These are phyloP conservation scores for Hemicentrotus pulcherrimus DNA, from an alignment of 35 echinoderm and acorn worm genomes.

Conservation along the genomic window DNA sequence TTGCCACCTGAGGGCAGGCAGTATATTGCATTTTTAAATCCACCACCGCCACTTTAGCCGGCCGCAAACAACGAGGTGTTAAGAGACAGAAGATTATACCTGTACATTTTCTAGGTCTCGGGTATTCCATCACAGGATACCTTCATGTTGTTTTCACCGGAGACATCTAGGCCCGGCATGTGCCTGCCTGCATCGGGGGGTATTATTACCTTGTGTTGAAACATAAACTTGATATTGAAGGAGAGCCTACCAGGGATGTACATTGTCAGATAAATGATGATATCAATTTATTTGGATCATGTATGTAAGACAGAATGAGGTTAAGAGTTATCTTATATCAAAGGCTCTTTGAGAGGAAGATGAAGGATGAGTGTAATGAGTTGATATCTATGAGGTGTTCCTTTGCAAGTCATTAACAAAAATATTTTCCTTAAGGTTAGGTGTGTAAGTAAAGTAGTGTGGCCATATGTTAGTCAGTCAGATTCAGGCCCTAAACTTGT, in stretches of 20 bases:
- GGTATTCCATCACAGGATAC: background rate
- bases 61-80: background rate
- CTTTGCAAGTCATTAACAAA: background rate
- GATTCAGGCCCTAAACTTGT: background rate
- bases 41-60: background rate
- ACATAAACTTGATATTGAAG: background rate
- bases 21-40: background rate
- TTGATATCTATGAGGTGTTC: background rate
- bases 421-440: background rate
- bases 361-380: background rate
- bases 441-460: background rate
- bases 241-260: background rate
- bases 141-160: background rate
- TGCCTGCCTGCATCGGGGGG: background rate
- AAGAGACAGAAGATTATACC: background rate
- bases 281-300: background rate
- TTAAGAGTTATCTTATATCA: background rate
- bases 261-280: background rate
- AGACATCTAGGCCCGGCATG: background rate
- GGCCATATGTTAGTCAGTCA: background rate
- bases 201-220: constrained; percentile 4
- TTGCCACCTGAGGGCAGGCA: background rate
- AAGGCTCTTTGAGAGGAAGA: background rate
- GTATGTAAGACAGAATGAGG: background rate
- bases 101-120: background rate